These are phyloP conservation scores for Pelobates cultripes DNA, from an alignment of 2,797 vertebrate species.

Conservation along the genomic window DNA sequence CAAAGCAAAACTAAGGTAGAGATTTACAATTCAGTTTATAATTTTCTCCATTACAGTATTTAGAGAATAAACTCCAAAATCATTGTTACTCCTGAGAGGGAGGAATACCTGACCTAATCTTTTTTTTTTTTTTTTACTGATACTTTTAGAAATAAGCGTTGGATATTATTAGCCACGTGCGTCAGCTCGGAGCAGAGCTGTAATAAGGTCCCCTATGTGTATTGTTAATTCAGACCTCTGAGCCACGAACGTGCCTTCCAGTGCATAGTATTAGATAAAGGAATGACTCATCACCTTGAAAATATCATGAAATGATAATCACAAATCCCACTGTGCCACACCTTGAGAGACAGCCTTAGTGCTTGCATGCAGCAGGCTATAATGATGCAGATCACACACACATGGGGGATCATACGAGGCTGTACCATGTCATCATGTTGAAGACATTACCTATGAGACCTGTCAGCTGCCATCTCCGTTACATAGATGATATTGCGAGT, in stretches of 20 bases:
- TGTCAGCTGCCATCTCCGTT: slow-evolving; percentile 11
- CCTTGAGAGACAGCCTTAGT: not conserved
- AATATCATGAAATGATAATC: not conserved
- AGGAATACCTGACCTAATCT: not conserved
- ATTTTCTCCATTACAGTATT: too few relatives aligned
- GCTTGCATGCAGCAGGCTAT: not conserved
- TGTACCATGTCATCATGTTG: not conserved
- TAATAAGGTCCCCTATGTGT: not conserved
- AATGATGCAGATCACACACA: slow-evolving; percentile 38
- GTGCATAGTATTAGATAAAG: not conserved
- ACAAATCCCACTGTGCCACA: not conserved
- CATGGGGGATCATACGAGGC: not conserved
- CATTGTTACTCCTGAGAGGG: not conserved
- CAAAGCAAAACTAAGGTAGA: too few relatives aligned
- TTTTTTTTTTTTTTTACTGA: not conserved
- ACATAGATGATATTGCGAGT: too few relatives aligned
- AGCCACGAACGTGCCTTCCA: not conserved
- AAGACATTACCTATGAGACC: slow-evolving; percentile 1
- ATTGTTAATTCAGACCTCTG: not conserved
- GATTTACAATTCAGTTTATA: too few relatives aligned
- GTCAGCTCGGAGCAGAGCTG: not conserved
- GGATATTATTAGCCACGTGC: not conserved
- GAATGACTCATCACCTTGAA: slow-evolving; percentile 13
- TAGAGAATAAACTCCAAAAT: too few relatives aligned
- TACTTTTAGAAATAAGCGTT: not conserved